Percentiles rank a stretch among this genome's conserved stretches.
These are phyloP conservation scores for Illadopsis cleaveri DNA, from an alignment of 2,113 vertebrate genomes.

Conservation along the genomic window DNA sequence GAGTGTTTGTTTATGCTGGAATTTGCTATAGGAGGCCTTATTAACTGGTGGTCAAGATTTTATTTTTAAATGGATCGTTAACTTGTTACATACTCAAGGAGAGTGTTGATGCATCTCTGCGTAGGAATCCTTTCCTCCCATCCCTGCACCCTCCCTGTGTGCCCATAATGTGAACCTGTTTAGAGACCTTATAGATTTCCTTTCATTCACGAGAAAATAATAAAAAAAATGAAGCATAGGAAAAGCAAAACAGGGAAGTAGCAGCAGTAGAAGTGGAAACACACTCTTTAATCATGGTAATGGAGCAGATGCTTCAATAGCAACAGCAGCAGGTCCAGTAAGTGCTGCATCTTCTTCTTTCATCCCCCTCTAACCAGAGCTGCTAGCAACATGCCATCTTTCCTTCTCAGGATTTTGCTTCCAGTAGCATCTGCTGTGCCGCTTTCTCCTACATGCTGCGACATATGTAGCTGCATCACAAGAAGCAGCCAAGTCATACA, in stretches of 20 bases:
- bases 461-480: conserved; percentile 46
- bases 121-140: not conserved
- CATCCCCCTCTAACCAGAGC: conserved; percentile 45
- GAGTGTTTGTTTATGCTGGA: conserved; percentile 67
- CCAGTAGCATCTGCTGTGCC: conserved; percentile 66
- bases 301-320: conserved; percentile 65
- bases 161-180: not conserved
- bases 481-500: conserved; percentile 55
- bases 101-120: not conserved
- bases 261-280: conserved; percentile 11
- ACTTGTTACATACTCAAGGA: conserved; percentile 30
- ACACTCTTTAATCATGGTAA: conserved; percentile 49
- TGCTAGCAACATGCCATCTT: conserved; percentile 54
- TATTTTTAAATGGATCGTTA: conserved; percentile 74
- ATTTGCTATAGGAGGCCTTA: conserved; percentile 60
- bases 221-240: not conserved
- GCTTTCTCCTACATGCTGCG: conserved; percentile 39
- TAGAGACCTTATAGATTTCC: conserved; percentile 24
- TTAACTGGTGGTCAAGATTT: conserved; percentile 69
- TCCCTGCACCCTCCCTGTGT: not conserved
- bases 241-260: not conserved
- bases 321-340: conserved; percentile 58
- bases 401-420: conserved; percentile 58
- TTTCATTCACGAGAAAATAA: not conserved
- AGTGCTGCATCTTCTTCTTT: conserved; percentile 55